Base-by-base conservation (phyloP, 2,888 invertebrate species). In the Acholoe squamosa region DNA sequence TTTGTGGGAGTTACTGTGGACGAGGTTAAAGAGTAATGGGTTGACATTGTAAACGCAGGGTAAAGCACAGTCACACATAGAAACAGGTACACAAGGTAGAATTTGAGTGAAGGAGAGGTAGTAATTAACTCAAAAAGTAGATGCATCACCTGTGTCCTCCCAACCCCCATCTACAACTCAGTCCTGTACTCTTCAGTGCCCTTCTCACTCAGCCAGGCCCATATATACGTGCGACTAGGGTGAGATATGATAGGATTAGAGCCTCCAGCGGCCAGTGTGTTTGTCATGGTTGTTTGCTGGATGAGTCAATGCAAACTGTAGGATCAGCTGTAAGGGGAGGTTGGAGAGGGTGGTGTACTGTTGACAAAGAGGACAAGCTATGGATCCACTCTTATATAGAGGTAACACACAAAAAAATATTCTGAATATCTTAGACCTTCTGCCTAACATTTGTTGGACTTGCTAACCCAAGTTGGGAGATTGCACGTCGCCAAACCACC, bases 161-260 rank as follows among this genome's bases (percentile, higher is more conserved):
- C 43, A 43, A 43, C 43, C 43, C 43, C 43, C 43, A 43, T 43
- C 43, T 10, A 3, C 43, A 43, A 10, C 43, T 43, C 43, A 61
- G 12, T 3, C 61, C 61, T 61, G 12, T n/a, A 61, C 61, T 14
- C 61, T 61, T 19, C 61, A 61, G 22, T 61, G 3, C 19, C 61
- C 1, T n/a, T 61, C 61, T 61, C 61, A 61, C 61, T 43, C 43
- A 43, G 5, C 10, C 43, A 43, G 43, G 5, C 43, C 43, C 43
- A 43, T 43, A 10, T 43, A 61, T 61, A 61, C 22, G 61, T 61
- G 19, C 22, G n/a, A 19, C 22, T n/a, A n/a, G 22, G 61, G 61
- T 61, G 61, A 71, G 71, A 71, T 71, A 71, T 71, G 71, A 71
- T 71, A 71, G 71, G 71, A 71, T 71, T 71, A 71, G 71, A 71